These are phyloP conservation scores for Drosophila kikkawai DNA, from an alignment of 1,140 invertebrate species.

Conservation along the genomic window DNA sequence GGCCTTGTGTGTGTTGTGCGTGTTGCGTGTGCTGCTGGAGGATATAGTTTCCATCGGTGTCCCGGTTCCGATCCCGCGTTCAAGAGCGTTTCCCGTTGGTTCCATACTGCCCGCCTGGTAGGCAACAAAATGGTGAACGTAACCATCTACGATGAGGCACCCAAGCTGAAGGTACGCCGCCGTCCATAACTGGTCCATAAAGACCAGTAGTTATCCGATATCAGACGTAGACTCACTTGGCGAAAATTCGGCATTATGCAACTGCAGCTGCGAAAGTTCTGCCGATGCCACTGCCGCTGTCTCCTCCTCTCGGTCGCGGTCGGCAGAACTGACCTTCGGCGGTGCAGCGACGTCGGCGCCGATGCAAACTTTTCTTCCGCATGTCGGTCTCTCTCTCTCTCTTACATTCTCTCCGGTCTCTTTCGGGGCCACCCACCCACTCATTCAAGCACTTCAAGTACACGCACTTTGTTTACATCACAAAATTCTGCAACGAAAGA, in stretches of 20 bases:
- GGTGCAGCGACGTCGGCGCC: slow-evolving; percentile 26
- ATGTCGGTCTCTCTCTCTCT: slow-evolving; percentile 22
- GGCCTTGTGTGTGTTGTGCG: slow-evolving; percentile 60
- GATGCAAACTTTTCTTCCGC: slow-evolving; percentile 48
- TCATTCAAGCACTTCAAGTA: slow-evolving; percentile 14
- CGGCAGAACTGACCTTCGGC: slow-evolving; percentile 62
- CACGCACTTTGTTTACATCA: slow-evolving; percentile 36
- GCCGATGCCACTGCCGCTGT: slow-evolving; percentile 20
- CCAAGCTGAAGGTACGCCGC: slow-evolving; percentile 74
- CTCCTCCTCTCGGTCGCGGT: slow-evolving; percentile 42
- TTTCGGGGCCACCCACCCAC: slow-evolving; percentile 5
- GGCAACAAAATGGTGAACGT: slow-evolving; percentile 81
- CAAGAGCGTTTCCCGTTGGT: slow-evolving; percentile 47
- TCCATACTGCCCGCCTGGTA: slow-evolving; percentile 39
- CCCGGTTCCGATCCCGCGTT: slow-evolving; percentile 25
- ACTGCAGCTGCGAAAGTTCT: slow-evolving; percentile 63
- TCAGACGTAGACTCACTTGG: slow-evolving; percentile 12
- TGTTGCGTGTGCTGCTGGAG: slow-evolving; percentile 31
- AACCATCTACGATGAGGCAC: slow-evolving; percentile 79
- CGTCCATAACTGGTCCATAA: slow-evolving; percentile 51
- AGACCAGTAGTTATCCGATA: slow-evolving; percentile 38
- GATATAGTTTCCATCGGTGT: slow-evolving; percentile 18
- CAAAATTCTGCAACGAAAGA: background rate
- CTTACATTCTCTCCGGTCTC: slow-evolving; percentile 12
- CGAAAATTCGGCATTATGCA: slow-evolving; percentile 63